Evolutionary conservation across 2,113 vertebrate species (phyloP).

Genomic region (Microcebus lehilahytsara): DNA sequence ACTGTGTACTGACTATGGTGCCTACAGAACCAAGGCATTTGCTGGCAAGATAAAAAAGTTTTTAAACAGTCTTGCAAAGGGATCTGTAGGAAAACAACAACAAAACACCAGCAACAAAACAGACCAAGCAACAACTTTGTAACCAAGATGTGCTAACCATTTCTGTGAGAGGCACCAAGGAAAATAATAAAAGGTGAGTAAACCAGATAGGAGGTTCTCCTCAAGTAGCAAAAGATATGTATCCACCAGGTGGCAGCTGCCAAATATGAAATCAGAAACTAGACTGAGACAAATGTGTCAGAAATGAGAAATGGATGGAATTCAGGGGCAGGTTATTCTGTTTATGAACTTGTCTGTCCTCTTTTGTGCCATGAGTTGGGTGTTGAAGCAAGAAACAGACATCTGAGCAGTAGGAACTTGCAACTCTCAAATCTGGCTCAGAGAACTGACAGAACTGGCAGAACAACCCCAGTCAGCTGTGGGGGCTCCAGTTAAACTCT

Average conservation of each 20-base stretch:
- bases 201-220: neutral
- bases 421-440: neutral
- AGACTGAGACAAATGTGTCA: neutral
- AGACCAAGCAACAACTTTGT: neutral
- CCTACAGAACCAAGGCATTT: neutral
- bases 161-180: neutral
- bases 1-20: too few relatives aligned
- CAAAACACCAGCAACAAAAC: neutral
- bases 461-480: neutral
- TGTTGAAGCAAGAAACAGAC: neutral
- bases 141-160: neutral
- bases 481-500: neutral
- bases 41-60: neutral
- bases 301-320: neutral
- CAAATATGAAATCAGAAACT: neutral
- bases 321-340: neutral
- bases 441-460: neutral
- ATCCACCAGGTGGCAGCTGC: neutral
- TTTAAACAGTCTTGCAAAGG: neutral
- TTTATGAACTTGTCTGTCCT: neutral
- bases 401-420: neutral
- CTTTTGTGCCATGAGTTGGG: neutral
- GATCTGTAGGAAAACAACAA: neutral
- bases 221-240: neutral
- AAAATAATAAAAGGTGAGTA: neutral